Evolutionary conservation across 2,797 vertebrate genomes (phyloP), one percentile per base, ranked within the genome.

Genomic region (Micropoecilia bifurca): DNA sequence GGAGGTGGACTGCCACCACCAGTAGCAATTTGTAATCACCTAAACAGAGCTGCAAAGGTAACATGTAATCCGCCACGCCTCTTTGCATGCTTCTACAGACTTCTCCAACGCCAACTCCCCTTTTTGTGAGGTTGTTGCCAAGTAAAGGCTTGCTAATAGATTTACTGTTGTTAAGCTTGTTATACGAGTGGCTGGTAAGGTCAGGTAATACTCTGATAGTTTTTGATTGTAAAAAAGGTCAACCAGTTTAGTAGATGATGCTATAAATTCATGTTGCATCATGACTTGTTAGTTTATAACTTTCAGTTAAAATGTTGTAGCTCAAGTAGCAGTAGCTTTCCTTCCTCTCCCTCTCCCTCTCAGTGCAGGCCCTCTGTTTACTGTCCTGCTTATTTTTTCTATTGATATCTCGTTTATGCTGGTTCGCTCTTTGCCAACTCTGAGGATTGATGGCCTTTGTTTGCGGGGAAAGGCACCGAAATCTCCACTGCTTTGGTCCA

Each of bases 381-480:
- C 78, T 80, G 75, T 66, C 66, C 79, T 87, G 53, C 73, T 46
- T 57, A 9, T 46, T 81, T 75, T 61, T 45, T 66, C 89, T 87
- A 90, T 94, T 83, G 89, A 92, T 92, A 91, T 94, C 85, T 83
- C 89, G 83, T 84, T 89, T 77, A 81, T 73, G 80, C 87, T 33
- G 71, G 84, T 80, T 87, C 85, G 79, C 83, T 89, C 79, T 85
- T 86, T 89, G 86, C 87, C 84, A 87, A 89, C 72, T 3, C 82
- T 72, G 69, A 93, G 85, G 94, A 95, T 96, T 95, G 94, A 96
- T 95, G 93, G 88, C 81, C 90, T 94, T 94, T 92, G 90, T 94
- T 93, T 93, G 89, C 79, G 82, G 89, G 88, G 91, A 92, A 91
- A 93, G 88, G 93, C 88, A 94, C 90, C 75, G 83, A 90, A 92